Percentiles rank a stretch among this genome's conserved stretches.
phyloP scores from a whole-genome alignment of 2,888 invertebrate genomes.

The Drosophila lacicola region DNA sequence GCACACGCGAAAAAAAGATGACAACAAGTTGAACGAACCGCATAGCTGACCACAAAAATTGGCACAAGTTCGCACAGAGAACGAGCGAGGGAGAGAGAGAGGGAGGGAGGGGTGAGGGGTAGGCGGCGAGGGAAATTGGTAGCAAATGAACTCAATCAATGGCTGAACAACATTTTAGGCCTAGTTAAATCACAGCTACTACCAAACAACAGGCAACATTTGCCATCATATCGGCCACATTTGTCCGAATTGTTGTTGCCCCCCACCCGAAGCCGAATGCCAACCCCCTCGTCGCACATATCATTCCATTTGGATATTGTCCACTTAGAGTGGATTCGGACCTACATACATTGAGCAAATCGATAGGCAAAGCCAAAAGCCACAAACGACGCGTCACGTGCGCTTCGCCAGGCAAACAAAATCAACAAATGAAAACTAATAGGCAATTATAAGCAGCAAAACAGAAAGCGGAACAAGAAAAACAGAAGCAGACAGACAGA shows the following conservation, averaged over 20 bases:
- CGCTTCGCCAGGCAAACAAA: conserved; percentile 48
- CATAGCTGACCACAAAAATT: conserved; percentile 42
- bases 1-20: conserved; percentile 15
- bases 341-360: conserved; percentile 10
- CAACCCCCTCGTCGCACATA: conserved; percentile 2
- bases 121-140: neutral
- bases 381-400: conserved; percentile 31
- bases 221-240: conserved; percentile 19
- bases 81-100: neutral
- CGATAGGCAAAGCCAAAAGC: conserved; percentile 26
- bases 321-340: neutral
- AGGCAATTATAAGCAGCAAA: conserved; percentile 71
- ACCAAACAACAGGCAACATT: conserved; percentile 15
- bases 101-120: neutral
- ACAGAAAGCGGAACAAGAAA: conserved; percentile 1
- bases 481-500: neutral
- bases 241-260: conserved; percentile 23
- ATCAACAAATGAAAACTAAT: conserved; percentile 81
- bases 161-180: conserved; percentile 10
- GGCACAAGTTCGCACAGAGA: conserved; percentile 49
- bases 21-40: conserved; percentile 66
- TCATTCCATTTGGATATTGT: conserved; percentile 16
- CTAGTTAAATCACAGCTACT: conserved; percentile 27
- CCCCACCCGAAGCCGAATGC: neutral
- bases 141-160: conserved; percentile 26